These are phyloP conservation scores for Galleria mellonella DNA, from an alignment of 1,140 invertebrate species.

Conservation along the genomic window DNA sequence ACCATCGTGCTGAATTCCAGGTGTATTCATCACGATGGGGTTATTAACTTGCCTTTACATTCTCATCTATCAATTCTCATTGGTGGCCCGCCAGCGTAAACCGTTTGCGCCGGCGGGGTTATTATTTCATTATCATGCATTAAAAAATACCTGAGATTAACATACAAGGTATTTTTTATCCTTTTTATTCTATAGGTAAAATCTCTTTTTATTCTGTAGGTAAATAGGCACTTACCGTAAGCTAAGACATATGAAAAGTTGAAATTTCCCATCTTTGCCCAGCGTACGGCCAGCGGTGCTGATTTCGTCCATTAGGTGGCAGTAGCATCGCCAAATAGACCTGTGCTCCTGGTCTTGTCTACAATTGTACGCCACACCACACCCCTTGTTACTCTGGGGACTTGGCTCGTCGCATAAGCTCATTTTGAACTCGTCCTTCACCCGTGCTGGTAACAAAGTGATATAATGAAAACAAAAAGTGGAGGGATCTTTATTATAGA, in stretches of 20 bases:
- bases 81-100: too few relatives aligned
- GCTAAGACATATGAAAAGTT: slow-evolving; percentile 95
- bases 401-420: slow-evolving; percentile 78
- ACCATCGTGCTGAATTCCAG: too few relatives aligned
- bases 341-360: slow-evolving; percentile 83
- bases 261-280: slow-evolving; percentile 99
- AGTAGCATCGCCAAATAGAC: slow-evolving; percentile 84
- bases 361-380: slow-evolving; percentile 85
- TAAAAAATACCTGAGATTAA: too few relatives aligned
- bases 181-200: too few relatives aligned
- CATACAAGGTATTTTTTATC: too few relatives aligned
- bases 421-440: slow-evolving; percentile 90
- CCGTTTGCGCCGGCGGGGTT: too few relatives aligned
- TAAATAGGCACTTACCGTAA: slow-evolving; percentile 90
- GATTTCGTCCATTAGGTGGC: slow-evolving; percentile 89
- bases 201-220: too few relatives aligned
- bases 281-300: slow-evolving; percentile 87
- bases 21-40: too few relatives aligned
- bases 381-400: slow-evolving; percentile 77
- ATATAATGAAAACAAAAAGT: background rate
- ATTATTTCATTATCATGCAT: too few relatives aligned
- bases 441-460: slow-evolving; percentile 81
- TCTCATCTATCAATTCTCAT: too few relatives aligned
- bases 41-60: too few relatives aligned
- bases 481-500: background rate